Evolutionary conservation across 2,113 vertebrate species (phyloP), one percentile per base, ranked within the genome.

Genomic region (Mormoops blainvillei): DNA sequence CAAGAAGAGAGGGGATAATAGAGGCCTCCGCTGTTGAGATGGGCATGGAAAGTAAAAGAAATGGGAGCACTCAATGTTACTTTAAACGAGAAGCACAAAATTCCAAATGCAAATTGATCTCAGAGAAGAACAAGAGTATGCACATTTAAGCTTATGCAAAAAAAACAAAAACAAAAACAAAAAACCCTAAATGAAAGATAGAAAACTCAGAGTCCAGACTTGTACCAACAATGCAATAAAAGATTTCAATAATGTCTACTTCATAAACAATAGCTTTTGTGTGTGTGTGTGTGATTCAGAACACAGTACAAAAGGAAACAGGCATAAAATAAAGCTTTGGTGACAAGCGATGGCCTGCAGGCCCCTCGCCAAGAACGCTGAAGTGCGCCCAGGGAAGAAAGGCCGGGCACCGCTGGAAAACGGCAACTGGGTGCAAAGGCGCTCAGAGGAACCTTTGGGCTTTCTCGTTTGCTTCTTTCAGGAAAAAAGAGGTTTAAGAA

Each of bases 191-290:
- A 56, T 22, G 13, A 36, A 76, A n/a, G 36, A 41, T 8, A 76
- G 65, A 38, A 56, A 87, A 73, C 52, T 71, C 70, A 73, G 70
- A 81, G 50, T 80, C 76, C 86, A 85, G 50, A 31, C 61, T 80
- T 65, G 43, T 4, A 70, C 71, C 45, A 54, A 97, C 77, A 80
- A 36, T 33, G 18, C 15, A 90, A 78, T 73, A 71, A 58, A 26
- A 11, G 20, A 71, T 73, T 89, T 82, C 33, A 87, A 19, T 61
- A 36, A 67, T 11, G 8, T 89, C 61, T 61, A 50, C 56, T 86
- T 91, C 78, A 86, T 94, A 91, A 95, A 77, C 77, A n/a, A 48
- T 45, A 86, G 45, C 48, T 92, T 78, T 58, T 61, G n/a, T n/a
- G n/a, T n/a, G n/a, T n/a, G n/a, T n/a, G n/a, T n/a, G n/a, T n/a